These are phyloP conservation scores for Malacosoma neustria DNA, from an alignment of 2,888 invertebrate species.

Conservation along the genomic window DNA sequence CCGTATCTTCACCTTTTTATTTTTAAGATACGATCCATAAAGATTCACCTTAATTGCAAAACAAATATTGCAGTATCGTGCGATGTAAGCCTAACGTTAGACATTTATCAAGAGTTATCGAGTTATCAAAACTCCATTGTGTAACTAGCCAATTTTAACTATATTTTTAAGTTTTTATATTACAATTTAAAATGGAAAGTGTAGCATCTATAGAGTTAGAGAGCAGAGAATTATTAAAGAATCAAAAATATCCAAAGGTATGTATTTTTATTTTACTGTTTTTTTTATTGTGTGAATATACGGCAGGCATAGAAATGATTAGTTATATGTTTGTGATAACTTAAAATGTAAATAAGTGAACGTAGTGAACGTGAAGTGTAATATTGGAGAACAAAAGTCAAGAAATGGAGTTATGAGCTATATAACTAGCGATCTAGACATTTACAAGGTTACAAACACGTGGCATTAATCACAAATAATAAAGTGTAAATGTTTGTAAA, in stretches of 20 bases:
- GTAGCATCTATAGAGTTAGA: constrained; percentile 1
- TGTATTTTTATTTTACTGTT: no score
- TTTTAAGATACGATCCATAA: neutral
- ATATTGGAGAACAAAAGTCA: no score
- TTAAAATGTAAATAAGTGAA: no score
- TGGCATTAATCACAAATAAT: no score
- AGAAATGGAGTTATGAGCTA: no score
- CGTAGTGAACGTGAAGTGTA: no score
- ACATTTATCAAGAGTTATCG: constrained; percentile 3
- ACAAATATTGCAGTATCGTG: neutral
- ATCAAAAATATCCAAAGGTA: neutral
- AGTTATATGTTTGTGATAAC: no score
- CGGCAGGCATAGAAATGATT: no score
- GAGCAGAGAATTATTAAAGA: neutral
- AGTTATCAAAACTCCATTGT: constrained; percentile 1
- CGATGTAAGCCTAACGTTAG: constrained; percentile 1
- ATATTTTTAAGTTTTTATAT: neutral
- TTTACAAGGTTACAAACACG: no score
- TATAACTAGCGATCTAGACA: no score
- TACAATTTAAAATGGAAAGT: neutral
- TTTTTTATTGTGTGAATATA: no score
- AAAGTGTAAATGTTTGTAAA: no score
- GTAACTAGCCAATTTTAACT: neutral
- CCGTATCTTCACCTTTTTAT: neutral
- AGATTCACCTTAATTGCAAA: neutral